phyloP scores from a whole-genome alignment of 2,113 vertebrate genomes.

The Rousettus leschenaultii region DNA sequence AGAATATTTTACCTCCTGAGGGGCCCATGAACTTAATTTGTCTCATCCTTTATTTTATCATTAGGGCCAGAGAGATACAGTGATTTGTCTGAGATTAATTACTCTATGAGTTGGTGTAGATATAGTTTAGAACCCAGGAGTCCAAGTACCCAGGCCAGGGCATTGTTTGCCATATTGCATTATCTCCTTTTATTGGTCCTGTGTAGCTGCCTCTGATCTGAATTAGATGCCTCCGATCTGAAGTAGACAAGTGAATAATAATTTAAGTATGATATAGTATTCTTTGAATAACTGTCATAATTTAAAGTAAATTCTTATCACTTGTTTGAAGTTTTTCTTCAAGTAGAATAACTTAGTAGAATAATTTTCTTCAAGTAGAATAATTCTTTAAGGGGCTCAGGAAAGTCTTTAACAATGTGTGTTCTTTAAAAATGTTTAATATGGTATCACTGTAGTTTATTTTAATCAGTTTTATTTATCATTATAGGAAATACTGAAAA shows the following conservation, averaged over 20 bases:
- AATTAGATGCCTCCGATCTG: background rate
- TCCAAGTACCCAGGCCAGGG: background rate
- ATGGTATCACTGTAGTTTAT: background rate
- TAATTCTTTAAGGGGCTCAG: background rate
- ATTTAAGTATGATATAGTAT: background rate
- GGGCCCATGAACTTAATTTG: background rate
- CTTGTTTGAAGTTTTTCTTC: constrained; percentile 28
- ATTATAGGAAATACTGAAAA: background rate
- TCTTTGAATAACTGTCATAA: background rate
- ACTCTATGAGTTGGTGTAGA: background rate
- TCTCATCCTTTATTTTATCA: background rate
- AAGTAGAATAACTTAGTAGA: background rate
- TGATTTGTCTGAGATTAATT: background rate
- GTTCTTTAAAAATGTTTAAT: background rate
- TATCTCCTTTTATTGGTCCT: background rate
- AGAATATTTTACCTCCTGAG: background rate
- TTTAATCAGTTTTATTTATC: constrained; percentile 34
- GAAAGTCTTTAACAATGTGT: background rate
- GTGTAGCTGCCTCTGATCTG: background rate
- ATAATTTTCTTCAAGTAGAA: background rate
- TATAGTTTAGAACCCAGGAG: background rate
- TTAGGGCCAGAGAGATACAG: background rate
- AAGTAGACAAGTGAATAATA: background rate
- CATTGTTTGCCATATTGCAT: background rate
- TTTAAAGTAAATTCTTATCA: constrained; percentile 21